phyloP scores from a whole-genome alignment of 1,140 invertebrate species.

The Acromyrmex charruanus region DNA sequence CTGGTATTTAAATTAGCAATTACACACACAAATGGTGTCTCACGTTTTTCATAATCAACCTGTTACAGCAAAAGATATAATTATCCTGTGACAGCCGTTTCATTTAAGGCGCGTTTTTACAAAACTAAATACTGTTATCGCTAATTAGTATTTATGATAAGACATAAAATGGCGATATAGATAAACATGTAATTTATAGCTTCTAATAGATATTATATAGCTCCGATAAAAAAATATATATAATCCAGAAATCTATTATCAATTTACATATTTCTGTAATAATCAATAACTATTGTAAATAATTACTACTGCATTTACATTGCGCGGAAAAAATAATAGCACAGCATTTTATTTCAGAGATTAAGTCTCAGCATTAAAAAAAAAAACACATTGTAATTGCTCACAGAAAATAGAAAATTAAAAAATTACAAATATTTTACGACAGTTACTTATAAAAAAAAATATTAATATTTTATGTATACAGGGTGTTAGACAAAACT shows the following conservation, averaged over 20 bases:
- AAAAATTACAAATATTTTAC: neutral
- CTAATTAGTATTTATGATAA: constrained; percentile 3
- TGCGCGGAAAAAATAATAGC: neutral
- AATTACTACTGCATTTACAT: neutral
- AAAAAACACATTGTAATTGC: neutral
- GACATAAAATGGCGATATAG: neutral
- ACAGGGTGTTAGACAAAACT: too few species aligned
- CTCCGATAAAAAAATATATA: too few species aligned
- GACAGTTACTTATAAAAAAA: neutral
- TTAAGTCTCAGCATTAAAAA: neutral
- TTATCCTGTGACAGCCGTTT: constrained; percentile 27
- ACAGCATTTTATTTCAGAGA: constrained; percentile 8
- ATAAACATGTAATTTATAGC: constrained; percentile 29
- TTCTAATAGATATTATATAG: neutral
- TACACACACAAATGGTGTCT: neutral
- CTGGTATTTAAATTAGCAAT: constrained; percentile 49
- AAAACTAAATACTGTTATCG: constrained; percentile 21
- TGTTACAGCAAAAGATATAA: constrained; percentile 37
- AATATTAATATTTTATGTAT: neutral
- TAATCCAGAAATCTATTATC: neutral
- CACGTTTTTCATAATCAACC: constrained; percentile 35
- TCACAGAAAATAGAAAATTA: neutral
- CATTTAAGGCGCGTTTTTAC: constrained; percentile 29
- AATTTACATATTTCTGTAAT: neutral
- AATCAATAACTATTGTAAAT: neutral